Conservation (phyloP, 2,797 vertebrate genomes). For the Propithecus deckenii region DNA sequence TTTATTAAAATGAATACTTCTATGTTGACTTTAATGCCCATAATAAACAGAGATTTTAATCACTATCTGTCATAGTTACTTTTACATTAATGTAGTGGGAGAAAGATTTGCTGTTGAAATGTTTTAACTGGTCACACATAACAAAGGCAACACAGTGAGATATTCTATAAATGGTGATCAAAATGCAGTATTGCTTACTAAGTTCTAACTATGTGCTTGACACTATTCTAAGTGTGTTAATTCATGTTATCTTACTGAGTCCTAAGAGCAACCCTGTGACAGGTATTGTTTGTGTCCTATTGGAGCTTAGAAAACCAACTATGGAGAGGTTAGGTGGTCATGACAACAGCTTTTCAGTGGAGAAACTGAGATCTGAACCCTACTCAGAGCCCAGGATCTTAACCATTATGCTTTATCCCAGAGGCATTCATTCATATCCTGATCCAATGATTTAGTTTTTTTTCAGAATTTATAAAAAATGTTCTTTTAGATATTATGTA, state of each 20-base stretch:
- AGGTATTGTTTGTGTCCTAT: background rate
- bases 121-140: background rate
- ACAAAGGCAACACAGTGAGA: background rate
- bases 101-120: background rate
- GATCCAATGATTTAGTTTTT: background rate
- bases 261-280: background rate
- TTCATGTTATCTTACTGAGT: background rate
- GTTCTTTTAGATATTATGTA: background rate
- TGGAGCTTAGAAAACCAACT: background rate
- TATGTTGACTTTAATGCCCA: background rate
- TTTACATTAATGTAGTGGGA: background rate
- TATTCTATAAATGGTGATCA: background rate
- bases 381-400: background rate
- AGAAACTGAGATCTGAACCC: background rate
- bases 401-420: background rate
- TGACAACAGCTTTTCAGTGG: background rate
- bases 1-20: background rate
- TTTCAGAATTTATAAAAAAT: slow-evolving; percentile 5
- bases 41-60: background rate
- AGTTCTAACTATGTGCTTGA: background rate
- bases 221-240: background rate
- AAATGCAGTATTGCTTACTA: background rate
- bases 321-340: background rate
- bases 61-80: background rate
- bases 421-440: background rate